Evolutionary conservation across 2,888 invertebrate species (phyloP), one percentile per base, ranked within the genome.

Genomic region (Mystacides longicornis): DNA sequence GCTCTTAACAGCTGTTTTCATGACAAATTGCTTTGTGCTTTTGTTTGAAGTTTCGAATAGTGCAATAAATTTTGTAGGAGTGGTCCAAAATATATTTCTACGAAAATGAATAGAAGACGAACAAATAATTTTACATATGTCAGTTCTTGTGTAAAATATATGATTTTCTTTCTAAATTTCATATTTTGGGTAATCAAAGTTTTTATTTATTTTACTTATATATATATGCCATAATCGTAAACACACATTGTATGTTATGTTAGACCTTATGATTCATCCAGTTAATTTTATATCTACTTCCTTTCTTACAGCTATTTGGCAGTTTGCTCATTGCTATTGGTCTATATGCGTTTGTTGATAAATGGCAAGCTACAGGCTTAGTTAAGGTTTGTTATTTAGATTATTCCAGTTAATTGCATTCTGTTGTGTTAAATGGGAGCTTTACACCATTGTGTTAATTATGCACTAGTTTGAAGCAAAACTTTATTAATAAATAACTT

Each of bases 321-420:
- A 91, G 92, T 22, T 72, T 91, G 11, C 73, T 95, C 47, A 85
- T 94, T 56, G 93, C 87, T 5, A 85, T 94, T 58, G 95, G 94
- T 5, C 74, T 91, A 2, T 95, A 94, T 71, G 93, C 95, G 0
- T 92, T 93, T 67, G 85, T 91, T 59, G 94, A 95, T 67, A 95
- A 95, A 79, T 92, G 91, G 85, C 89, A 92, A 67, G 83, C 90
- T 3, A 88, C 87, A 20, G 93, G 92, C 62, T 85, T 87, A 64
- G 82, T 93, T 33, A 85, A 88, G 70, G 74, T 82, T 64, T 64
- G 21, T 54, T 22, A 45, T n/a, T n/a, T n/a, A n/a, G n/a, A n/a
- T n/a, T n/a, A n/a, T n/a, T n/a, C n/a, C n/a, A n/a, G n/a, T n/a
- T n/a, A n/a, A n/a, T n/a, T n/a, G n/a, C n/a, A n/a, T n/a, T n/a